Conservation (phyloP, 2,113 vertebrate genomes). For the Nipponia nippon region DNA sequence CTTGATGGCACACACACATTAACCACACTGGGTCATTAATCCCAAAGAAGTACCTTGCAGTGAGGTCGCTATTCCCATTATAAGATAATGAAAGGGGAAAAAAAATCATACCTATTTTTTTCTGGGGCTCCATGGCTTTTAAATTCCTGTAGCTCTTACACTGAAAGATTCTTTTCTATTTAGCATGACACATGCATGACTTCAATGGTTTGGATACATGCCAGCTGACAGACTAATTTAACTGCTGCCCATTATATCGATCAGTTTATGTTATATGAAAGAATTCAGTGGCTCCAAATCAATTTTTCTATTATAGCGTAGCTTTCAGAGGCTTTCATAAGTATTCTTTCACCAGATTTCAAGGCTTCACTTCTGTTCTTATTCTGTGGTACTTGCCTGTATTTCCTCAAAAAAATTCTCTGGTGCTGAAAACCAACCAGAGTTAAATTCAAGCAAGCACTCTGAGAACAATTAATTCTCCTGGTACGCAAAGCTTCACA, state of each 20-base stretch:
- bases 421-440: neutral
- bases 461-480: neutral
- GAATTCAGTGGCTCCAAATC: neutral
- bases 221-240: conserved; percentile 24
- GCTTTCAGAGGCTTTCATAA: neutral
- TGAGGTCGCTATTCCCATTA: neutral
- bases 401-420: neutral
- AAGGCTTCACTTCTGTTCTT: neutral
- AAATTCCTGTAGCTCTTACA: neutral
- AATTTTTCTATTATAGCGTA: neutral
- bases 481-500: neutral
- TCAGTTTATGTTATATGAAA: neutral
- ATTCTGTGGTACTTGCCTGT: neutral
- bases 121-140: neutral
- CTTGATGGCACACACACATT: conserved; percentile 48
- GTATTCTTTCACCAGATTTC: neutral
- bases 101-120: neutral
- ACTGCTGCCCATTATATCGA: neutral
- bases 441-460: neutral
- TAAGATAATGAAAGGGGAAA: conserved; percentile 37
- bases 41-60: conserved; percentile 14
- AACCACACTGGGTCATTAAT: conserved; percentile 51
- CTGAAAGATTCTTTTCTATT: neutral
- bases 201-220: neutral
- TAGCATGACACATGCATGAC: conserved; percentile 8